phyloP scores from a whole-genome alignment of 2,888 invertebrate genomes.

The Dryobotodes eremita region DNA sequence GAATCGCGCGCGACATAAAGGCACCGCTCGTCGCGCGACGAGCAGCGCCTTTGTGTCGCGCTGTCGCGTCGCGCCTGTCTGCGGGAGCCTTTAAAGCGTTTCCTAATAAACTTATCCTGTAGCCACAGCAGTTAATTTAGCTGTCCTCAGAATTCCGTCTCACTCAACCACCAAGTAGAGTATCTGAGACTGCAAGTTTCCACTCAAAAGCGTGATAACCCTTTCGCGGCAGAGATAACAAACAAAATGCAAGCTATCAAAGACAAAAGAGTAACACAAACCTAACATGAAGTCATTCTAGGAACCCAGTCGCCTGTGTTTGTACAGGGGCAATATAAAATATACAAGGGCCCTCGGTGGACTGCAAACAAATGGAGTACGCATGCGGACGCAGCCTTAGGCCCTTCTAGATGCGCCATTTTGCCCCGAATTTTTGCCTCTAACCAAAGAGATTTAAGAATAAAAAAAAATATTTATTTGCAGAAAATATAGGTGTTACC shows the following conservation, averaged over 20 bases:
- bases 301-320: constrained; percentile 85
- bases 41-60: too few species aligned
- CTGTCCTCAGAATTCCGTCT: constrained; percentile 6
- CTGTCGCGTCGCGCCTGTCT: too few species aligned
- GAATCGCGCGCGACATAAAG: too few species aligned
- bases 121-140: constrained; percentile 21
- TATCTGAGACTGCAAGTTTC: constrained; percentile 19
- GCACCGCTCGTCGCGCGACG: too few species aligned
- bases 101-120: constrained; percentile 5
- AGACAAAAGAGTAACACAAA: constrained; percentile 69
- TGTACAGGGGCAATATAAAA: constrained; percentile 84
- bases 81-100: too few species aligned
- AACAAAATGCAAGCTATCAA: constrained; percentile 63
- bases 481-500: background rate
- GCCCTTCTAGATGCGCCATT: constrained; percentile 65
- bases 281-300: constrained; percentile 81
- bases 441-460: background rate
- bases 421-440: background rate
- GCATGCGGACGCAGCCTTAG: constrained; percentile 53
- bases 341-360: constrained; percentile 81
- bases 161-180: constrained; percentile 10
- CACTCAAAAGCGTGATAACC: constrained; percentile 41
- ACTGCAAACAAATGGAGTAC: constrained; percentile 81
- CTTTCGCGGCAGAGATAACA: constrained; percentile 54
- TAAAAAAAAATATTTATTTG: background rate